Base-by-base conservation (phyloP, 2,888 invertebrate genomes). In the Leuctra nigra region DNA sequence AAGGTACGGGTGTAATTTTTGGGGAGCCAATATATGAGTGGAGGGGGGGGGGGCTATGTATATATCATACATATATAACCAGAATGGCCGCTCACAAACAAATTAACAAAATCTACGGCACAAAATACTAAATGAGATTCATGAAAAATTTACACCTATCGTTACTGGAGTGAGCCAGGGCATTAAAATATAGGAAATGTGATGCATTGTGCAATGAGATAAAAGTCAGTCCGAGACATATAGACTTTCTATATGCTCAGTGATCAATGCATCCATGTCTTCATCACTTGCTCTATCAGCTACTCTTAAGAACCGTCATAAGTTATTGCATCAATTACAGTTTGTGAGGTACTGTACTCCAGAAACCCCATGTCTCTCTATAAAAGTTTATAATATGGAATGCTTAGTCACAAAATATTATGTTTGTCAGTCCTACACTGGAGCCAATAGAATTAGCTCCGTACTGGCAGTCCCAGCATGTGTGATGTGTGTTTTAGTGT, bases 241-340 rank as follows among this genome's bases (percentile, higher is more conserved):
- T 53, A 56, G 57, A 52, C 23, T 55, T 56, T 35, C 57, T 59
- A 41, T 54, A 60, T 54, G 54, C 50, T 50, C 61, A 62, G 54
- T 59, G 46, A 29, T 59, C 61, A 59, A 59, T 59, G 60, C 60
- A 56, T 59, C 58, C 41, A 33, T 58, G 54, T 58, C 53, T 54
- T 59, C 50, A 25, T 61, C 61, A 63, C 63, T 63, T 57, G 24
- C 59, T 60, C 63, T 63, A 63, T 60, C n/a, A 60, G 61, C 61
- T 63, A 63, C 61, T 62, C 61, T 59, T 62, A 57, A 62, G 61
- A 61, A 61, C 59, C 57, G 58, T 63, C 41, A 53, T 74, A 73
- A 73, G 72, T 75, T 75, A 75, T 75, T 75, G 75, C 75, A 74
- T 75, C 73, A 73, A 73, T 73, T 74, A 74, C 73, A 74, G 72